Evolutionary conservation across 2,888 invertebrate species (phyloP).

Genomic region (Therioaphis trifolii): DNA sequence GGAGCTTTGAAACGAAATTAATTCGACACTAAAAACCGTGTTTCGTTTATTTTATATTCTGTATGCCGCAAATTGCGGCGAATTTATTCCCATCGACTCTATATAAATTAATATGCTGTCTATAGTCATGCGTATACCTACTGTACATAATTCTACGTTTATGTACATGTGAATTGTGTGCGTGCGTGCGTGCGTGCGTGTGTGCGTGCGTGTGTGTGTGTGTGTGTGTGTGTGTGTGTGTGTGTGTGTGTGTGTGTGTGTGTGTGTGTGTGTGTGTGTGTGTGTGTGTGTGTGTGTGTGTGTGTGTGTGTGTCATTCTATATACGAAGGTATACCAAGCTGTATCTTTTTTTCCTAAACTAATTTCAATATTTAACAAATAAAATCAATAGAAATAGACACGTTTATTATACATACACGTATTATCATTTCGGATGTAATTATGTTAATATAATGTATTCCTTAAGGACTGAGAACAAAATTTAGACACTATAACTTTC

Average conservation of each 20-base stretch:
- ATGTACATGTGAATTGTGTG: too few species aligned
- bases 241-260: too few species aligned
- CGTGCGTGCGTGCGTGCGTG: too few species aligned
- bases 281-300: background rate
- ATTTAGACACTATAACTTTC: too few species aligned
- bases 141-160: too few species aligned
- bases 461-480: too few species aligned
- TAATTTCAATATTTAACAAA: constrained; percentile 31
- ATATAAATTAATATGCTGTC: background rate
- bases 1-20: constrained; percentile 11
- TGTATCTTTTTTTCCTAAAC: too few species aligned
- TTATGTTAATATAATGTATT: too few species aligned
- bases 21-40: constrained; percentile 18
- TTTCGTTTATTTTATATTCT: constrained; percentile 11
- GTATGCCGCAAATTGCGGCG: background rate
- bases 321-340: too few species aligned
- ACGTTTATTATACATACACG: too few species aligned
- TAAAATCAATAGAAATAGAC: background rate
- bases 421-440: too few species aligned
- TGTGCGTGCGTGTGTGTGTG: background rate
- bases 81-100: constrained; percentile 20
- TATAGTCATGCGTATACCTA: background rate
- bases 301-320: background rate
- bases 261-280: too few species aligned
- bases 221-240: background rate